A percentile compares a stretch with the other conserved stretches of the same genome.
phyloP scores from a whole-genome alignment of 2,888 invertebrate species.

The Tenthredo notha region DNA sequence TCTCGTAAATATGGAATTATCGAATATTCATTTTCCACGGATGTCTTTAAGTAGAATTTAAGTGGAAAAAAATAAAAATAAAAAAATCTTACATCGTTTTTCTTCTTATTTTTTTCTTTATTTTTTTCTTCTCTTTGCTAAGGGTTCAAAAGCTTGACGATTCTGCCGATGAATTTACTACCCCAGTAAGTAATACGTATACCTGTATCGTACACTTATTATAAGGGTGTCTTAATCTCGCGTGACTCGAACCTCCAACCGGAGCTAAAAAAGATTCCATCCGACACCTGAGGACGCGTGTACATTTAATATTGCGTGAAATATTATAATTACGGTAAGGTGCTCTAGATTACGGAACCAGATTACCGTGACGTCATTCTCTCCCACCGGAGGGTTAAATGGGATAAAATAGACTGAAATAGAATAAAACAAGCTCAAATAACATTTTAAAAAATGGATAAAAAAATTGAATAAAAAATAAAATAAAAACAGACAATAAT shows the following conservation, averaged over 20 bases:
- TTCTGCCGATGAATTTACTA: constrained; percentile 2
- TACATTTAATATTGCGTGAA: constrained; percentile 48
- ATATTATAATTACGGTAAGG: constrained; percentile 45
- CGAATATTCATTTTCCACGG: neutral
- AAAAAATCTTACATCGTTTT: neutral
- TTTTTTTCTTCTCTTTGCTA: neutral
- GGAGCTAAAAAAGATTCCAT: constrained; percentile 42
- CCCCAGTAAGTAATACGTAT: neutral
- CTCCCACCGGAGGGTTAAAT: neutral
- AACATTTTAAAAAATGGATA: neutral
- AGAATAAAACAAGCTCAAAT: neutral
- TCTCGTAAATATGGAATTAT: neutral
- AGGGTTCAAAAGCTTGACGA: constrained; percentile 3
- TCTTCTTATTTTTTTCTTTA: neutral
- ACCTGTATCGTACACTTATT: neutral
- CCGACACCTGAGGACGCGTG: constrained; percentile 48
- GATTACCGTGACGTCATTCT: constrained; percentile 31
- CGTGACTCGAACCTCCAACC: constrained; percentile 34
- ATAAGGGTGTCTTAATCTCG: constrained; percentile 32
- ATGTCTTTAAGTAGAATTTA: neutral
- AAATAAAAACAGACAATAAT: constrained; percentile 21
- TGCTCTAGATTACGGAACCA: constrained; percentile 21
- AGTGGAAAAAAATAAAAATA: neutral
- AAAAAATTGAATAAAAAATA: neutral
- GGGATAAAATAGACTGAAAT: neutral